A percentile compares a stretch with the other conserved stretches of the same genome.
phyloP scores from a whole-genome alignment of 2,113 vertebrate genomes.

The Sander vitreus region DNA sequence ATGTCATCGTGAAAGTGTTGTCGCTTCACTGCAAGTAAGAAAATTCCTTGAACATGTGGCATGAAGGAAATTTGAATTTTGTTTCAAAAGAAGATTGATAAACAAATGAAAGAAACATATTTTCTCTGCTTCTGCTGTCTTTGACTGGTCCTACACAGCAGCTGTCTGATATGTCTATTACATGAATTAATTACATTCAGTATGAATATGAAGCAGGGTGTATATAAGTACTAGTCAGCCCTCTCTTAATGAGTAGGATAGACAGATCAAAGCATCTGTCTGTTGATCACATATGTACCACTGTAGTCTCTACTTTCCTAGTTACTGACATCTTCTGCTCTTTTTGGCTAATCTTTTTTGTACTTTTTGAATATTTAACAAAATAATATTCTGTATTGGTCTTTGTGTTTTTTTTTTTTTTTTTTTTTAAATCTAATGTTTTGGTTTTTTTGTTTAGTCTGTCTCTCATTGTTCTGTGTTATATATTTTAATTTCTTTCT shows the following conservation, averaged over 20 bases:
- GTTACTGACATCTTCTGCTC: background rate
- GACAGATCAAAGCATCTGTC: background rate
- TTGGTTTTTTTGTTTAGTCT: too few species aligned
- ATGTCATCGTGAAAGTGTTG: slow-evolving; percentile 5
- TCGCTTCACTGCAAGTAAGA: slow-evolving; percentile 4
- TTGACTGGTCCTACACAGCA: background rate
- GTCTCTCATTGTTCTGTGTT: too few species aligned
- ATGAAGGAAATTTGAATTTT: background rate
- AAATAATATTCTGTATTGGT: background rate
- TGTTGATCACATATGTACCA: background rate
- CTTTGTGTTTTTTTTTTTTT: background rate
- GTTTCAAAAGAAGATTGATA: background rate
- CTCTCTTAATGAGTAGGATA: background rate
- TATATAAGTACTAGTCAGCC: background rate
- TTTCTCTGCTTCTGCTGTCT: background rate
- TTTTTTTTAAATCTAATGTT: too few species aligned
- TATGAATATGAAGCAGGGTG: background rate
- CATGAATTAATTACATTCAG: background rate
- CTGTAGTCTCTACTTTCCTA: background rate
- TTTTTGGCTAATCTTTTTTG: background rate
- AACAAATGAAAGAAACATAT: too few species aligned
- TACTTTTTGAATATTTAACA: background rate
- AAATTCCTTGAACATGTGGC: slow-evolving; percentile 1
- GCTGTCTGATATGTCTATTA: background rate
- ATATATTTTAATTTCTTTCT: too few species aligned